Conservation (phyloP, 2,113 vertebrate species). For the Periophthalmodon schlosseri region DNA sequence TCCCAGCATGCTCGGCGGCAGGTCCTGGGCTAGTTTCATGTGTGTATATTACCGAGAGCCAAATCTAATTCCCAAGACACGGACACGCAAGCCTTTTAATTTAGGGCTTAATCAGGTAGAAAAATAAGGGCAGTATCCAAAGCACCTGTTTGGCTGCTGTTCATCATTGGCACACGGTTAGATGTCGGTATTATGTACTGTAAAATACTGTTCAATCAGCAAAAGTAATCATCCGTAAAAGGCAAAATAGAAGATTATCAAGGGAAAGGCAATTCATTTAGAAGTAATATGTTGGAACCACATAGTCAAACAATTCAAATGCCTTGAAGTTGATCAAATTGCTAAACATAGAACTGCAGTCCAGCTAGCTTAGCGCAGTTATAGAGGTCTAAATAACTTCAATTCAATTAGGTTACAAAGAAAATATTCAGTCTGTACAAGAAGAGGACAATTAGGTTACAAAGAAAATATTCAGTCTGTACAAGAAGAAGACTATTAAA, state of each 20-base stretch:
- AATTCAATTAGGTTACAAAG: too few relatives aligned
- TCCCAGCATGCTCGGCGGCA: slow-evolving; percentile 42
- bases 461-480: too few relatives aligned
- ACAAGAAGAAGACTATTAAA: too few relatives aligned
- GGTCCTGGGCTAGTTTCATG: slow-evolving; percentile 13
- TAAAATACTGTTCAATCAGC: neutral
- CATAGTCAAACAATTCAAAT: neutral
- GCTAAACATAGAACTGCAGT: neutral
- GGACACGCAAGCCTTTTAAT: slow-evolving; percentile 43
- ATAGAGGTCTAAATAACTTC: too few relatives aligned
- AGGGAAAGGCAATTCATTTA: neutral
- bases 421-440: too few relatives aligned
- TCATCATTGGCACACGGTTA: neutral
- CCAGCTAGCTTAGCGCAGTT: too few relatives aligned
- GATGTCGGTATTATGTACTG: neutral
- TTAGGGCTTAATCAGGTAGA: slow-evolving; percentile 52
- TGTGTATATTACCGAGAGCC: slow-evolving; percentile 18
- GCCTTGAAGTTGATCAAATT: neutral
- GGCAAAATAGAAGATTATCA: neutral
- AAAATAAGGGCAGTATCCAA: slow-evolving; percentile 27
- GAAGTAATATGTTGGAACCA: neutral
- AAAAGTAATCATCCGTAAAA: neutral
- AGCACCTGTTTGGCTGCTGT: slow-evolving; percentile 45
- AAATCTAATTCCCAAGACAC: slow-evolving; percentile 27
- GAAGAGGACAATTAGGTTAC: too few relatives aligned